Base-by-base conservation (phyloP, 1,140 invertebrate species). In the Maconellicoccus hirsutus region DNA sequence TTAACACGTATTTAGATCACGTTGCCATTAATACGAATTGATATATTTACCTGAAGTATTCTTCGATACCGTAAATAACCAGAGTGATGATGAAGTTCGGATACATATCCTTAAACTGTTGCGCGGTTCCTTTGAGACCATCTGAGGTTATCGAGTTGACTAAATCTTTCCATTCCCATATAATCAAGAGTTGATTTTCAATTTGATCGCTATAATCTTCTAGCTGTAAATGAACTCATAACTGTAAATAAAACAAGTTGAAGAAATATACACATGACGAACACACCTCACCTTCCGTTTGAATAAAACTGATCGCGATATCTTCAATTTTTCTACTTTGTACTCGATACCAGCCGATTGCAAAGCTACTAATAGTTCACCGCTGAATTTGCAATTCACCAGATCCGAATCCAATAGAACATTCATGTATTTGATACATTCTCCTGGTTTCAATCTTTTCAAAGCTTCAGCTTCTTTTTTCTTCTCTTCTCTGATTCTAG, bases 31-130 rank as follows among this genome's bases (percentile, higher is more conserved):
- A n/a, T n/a, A n/a, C n/a, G n/a, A n/a, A n/a, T n/a, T n/a, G n/a
- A n/a, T n/a, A n/a, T n/a, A n/a, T n/a, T 73, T 75, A 77, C 19
- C 70, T 71, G 73, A 82, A 84, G 76, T 83, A 85, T 38, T 77
- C 74, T 52, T 81, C 78, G 73, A 81, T 76, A n/a, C 80, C 81
- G 73, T 79, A 80, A 27, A 85, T 76, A 10, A 81, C 72, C 16
- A 85, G 26, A 8, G 75, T 78, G 0, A 84, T 61, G 71, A 73
- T 79, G 70, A 79, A 79, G 23, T 77, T 38, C 7, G 75, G 61
- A 69, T 72, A 66, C 25, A 3, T 4, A 66, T 19, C 4, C 3
- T 23, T 10, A 25, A 23, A 16, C 6, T 8, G 25, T 26, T 66
- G 7, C 22, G 16, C 16, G 3, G 7, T 25, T 23, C 3, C 3